A percentile compares a stretch with the other conserved stretches of the same genome.
Conservation (phyloP, 2,888 invertebrate species). For the Harpalus rubripes region DNA sequence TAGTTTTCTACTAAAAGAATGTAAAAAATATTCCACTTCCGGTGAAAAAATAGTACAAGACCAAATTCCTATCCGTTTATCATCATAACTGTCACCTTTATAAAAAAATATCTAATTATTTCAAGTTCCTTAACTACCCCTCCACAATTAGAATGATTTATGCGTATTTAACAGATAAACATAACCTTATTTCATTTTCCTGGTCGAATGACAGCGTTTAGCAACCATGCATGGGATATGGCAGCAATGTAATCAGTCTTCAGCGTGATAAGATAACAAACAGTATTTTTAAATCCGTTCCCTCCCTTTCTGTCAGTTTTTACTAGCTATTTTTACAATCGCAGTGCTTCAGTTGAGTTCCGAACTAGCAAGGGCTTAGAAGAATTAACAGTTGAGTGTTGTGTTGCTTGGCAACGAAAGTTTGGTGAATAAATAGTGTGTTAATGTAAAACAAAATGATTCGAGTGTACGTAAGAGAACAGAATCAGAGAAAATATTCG, state of each 20-base stretch:
- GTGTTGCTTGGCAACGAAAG: neutral
- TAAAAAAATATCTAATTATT: slow-evolving; percentile 26
- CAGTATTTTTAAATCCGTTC: slow-evolving; percentile 60
- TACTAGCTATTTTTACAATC: slow-evolving; percentile 60
- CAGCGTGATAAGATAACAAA: slow-evolving; percentile 63
- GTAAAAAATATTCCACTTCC: neutral
- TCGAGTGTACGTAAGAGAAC: slow-evolving; percentile 53
- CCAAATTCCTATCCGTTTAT: neutral
- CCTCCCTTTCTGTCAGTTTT: slow-evolving; percentile 55
- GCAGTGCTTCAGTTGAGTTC: slow-evolving; percentile 19
- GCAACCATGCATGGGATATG: slow-evolving; percentile 39
- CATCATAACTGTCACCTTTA: slow-evolving; percentile 2
- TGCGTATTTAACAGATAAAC: slow-evolving; percentile 35
- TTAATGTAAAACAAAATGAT: slow-evolving; percentile 54
- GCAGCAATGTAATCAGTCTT: slow-evolving; percentile 58
- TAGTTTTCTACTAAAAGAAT: neutral
- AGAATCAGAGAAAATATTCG: slow-evolving; percentile 57
- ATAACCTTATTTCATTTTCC: slow-evolving; percentile 27
- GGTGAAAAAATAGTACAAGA: slow-evolving; percentile 1
- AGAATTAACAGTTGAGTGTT: neutral
- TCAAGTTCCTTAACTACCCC: neutral
- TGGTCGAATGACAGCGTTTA: slow-evolving; percentile 28
- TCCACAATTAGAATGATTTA: slow-evolving; percentile 41
- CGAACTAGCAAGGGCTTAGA: neutral
- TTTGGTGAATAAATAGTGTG: slow-evolving; percentile 18